A percentile compares a stretch with the other conserved stretches of the same genome.
Evolutionary conservation across 37 sponge, comb jelly and placozoan genomes (phyloP).

Genomic region (Eunapius fragilis): DNA sequence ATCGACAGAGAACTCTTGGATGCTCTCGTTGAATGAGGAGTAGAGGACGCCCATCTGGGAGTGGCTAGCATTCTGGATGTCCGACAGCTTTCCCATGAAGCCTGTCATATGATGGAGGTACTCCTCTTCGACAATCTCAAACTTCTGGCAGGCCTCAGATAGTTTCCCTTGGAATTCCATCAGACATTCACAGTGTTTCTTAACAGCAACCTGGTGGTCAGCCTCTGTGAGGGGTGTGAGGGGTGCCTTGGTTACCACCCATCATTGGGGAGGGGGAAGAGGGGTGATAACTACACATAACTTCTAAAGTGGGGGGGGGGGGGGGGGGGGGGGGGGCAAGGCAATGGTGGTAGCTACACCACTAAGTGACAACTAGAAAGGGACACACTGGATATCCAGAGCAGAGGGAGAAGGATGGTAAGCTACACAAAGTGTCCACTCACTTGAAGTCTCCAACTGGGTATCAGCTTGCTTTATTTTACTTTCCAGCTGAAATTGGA

Average conservation of each 20-base stretch:
- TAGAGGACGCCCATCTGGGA: conserved; percentile 2
- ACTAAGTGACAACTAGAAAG: background rate
- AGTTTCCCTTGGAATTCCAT: conserved; percentile 51
- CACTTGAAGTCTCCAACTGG: conserved; percentile 33
- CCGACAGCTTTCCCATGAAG: conserved; percentile 40
- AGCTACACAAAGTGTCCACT: conserved; percentile 5
- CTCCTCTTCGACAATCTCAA: conserved; percentile 67
- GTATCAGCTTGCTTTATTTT: conserved; percentile 30
- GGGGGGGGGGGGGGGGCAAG: no score
- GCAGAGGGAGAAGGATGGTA: background rate
- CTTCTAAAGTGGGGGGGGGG: no score
- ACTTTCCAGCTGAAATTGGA: conserved; percentile 20
- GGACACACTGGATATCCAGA: no score
- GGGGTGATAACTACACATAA: no score
- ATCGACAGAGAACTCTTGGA: conserved; percentile 50
- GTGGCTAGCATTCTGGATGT: conserved; percentile 22
- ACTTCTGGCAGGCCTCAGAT: conserved; percentile 58
- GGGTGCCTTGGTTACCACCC: no score
- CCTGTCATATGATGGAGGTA: conserved; percentile 54
- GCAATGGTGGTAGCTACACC: background rate
- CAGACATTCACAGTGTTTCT: conserved; percentile 24
- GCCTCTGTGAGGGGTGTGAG: conserved; percentile 8
- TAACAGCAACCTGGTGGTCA: conserved; percentile 28
- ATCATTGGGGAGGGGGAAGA: no score
- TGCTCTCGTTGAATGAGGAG: conserved; percentile 9